These are phyloP conservation scores for Drosophila jambulina DNA, from an alignment of 1,140 invertebrate genomes.

Conservation along the genomic window DNA sequence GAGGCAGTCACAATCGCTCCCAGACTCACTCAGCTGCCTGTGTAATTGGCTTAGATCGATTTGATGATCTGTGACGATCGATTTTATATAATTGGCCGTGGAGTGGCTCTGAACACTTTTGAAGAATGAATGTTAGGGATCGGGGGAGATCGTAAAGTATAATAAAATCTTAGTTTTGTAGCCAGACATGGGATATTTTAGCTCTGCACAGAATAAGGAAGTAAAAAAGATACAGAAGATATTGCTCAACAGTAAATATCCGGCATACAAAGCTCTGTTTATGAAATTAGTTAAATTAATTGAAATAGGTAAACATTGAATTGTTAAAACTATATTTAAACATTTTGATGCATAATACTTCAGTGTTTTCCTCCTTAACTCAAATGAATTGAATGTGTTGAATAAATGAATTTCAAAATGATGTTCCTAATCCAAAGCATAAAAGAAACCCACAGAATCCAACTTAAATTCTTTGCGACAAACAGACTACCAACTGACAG, in stretches of 20 bases:
- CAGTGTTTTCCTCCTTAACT: not conserved
- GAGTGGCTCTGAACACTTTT: not conserved
- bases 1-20: conserved; percentile 8
- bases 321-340: not conserved
- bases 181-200: not conserved
- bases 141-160: conserved; percentile 30
- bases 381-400: not conserved
- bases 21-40: conserved; percentile 36
- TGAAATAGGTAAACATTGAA: not conserved
- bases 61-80: conserved; percentile 54
- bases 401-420: not conserved
- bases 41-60: conserved; percentile 50
- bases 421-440: not conserved
- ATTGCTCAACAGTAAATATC: not conserved
- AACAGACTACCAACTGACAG: conserved; percentile 7
- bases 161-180: conserved; percentile 19
- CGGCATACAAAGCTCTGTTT: not conserved
- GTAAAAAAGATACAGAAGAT: not conserved
- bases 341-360: not conserved
- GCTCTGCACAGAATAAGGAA: not conserved
- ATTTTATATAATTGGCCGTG: conserved; percentile 25
- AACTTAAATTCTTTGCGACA: conserved; percentile 8
- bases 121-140: not conserved
- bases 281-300: too few relatives aligned
- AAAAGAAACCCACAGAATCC: conserved; percentile 23